Percentiles rank a stretch among this genome's conserved stretches.
These are phyloP conservation scores for Antechinus stuartii DNA, from an alignment of 2,113 vertebrate species.

Conservation along the genomic window DNA sequence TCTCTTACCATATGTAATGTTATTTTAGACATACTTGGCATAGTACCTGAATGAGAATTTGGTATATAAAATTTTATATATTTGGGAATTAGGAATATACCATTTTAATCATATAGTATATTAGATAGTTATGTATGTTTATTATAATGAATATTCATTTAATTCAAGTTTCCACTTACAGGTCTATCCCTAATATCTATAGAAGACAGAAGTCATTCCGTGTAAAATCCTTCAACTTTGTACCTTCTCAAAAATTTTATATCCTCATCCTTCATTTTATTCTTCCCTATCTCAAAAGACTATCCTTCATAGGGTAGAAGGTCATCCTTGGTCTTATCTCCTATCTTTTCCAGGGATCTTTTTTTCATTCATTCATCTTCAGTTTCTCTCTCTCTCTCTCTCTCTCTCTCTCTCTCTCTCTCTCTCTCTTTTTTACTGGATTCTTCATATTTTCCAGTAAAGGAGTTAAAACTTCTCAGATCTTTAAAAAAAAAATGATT, in stretches of 20 bases:
- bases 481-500: background rate
- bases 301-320: background rate
- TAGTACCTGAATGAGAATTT: background rate
- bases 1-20: background rate
- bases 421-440: background rate
- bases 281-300: background rate
- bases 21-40: background rate
- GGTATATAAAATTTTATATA: background rate
- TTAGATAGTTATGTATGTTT: background rate
- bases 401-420: too few species aligned
- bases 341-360: background rate
- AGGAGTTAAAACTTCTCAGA: background rate
- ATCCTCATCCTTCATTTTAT: background rate
- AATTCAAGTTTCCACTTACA: background rate
- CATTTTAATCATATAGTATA: background rate
- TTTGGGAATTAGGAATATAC: background rate
- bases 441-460: background rate
- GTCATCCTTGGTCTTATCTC: background rate
- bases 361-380: background rate
- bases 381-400: background rate
- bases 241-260: background rate
- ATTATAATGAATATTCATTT: background rate
- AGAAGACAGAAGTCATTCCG: background rate
- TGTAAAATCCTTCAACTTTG: background rate
- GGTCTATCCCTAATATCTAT: background rate